phyloP scores from a whole-genome alignment of 2,888 invertebrate genomes.

The Coecobrya sp. region DNA sequence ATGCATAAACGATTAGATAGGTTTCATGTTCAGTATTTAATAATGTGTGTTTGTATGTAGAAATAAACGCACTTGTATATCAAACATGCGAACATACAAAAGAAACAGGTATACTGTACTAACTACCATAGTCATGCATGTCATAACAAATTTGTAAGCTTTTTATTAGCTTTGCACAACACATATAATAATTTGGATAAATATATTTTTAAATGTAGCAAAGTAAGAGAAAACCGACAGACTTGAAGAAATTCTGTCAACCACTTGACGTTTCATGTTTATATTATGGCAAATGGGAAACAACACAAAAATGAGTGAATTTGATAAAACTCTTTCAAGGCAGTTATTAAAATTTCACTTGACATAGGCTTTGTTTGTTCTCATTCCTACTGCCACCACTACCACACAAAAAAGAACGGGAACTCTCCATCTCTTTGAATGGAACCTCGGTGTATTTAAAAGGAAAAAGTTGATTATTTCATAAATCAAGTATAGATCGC shows the following conservation, averaged over 20 bases:
- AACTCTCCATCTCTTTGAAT: background rate
- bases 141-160: slow-evolving; percentile 49
- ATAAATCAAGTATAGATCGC: slow-evolving; percentile 77
- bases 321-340: background rate
- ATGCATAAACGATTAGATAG: background rate
- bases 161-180: background rate
- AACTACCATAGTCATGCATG: slow-evolving; percentile 30
- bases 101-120: slow-evolving; percentile 12
- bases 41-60: background rate
- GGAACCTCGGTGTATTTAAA: background rate
- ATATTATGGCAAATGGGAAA: background rate
- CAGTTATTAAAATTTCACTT: background rate
- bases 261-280: slow-evolving; percentile 55
- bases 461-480: slow-evolving; percentile 76
- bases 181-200: background rate
- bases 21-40: background rate
- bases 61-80: background rate
- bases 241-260: slow-evolving; percentile 50
- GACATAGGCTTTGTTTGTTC: background rate
- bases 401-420: background rate
- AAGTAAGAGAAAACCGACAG: background rate
- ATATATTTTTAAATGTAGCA: slow-evolving; percentile 26
- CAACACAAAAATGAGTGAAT: background rate
- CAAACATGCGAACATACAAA: slow-evolving; percentile 12
- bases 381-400: background rate